These are phyloP conservation scores for Pseudopipra pipra DNA, from an alignment of 2,113 vertebrate genomes.

Conservation along the genomic window DNA sequence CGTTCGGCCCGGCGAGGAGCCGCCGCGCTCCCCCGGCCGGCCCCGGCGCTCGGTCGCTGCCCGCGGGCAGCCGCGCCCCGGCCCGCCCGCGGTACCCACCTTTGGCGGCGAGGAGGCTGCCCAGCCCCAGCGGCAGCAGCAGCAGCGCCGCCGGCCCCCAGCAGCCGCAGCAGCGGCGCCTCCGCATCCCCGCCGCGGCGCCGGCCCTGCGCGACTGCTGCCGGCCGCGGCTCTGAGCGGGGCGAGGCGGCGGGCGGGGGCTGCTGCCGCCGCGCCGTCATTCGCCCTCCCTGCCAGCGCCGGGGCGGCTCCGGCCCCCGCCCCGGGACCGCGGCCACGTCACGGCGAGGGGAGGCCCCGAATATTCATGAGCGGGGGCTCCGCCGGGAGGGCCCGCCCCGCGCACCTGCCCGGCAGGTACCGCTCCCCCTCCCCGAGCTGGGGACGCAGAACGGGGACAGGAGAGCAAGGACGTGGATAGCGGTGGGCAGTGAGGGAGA, in stretches of 20 bases:
- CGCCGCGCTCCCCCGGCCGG: not conserved
- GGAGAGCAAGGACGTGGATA: not conserved
- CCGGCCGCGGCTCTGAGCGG: not conserved
- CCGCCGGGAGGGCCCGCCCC: no score
- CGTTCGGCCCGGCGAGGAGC: not conserved
- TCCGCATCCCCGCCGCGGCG: not conserved
- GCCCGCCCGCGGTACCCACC: slow-evolving; percentile 54
- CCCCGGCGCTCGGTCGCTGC: not conserved
- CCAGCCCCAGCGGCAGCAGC: slow-evolving; percentile 46
- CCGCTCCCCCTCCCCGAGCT: not conserved
- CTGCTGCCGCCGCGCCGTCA: not conserved
- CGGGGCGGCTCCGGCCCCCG: slow-evolving; percentile 67
- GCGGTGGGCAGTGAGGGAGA: not conserved
- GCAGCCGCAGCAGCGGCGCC: slow-evolving; percentile 14
- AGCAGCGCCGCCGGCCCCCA: slow-evolving; percentile 51
- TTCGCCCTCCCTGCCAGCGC: slow-evolving; percentile 60
- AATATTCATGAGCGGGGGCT: slow-evolving; percentile 65
- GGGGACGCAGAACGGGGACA: not conserved
- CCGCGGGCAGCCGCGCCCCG: not conserved
- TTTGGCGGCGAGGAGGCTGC: slow-evolving; percentile 70
- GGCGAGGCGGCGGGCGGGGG: not conserved
- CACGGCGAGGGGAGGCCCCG: slow-evolving; percentile 64
- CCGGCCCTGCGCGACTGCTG: not conserved
- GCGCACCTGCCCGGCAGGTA: not conserved
- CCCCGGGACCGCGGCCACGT: slow-evolving; percentile 72